phyloP scores from a whole-genome alignment of 2,797 vertebrate species.

The Cephalopachus bancanus region DNA sequence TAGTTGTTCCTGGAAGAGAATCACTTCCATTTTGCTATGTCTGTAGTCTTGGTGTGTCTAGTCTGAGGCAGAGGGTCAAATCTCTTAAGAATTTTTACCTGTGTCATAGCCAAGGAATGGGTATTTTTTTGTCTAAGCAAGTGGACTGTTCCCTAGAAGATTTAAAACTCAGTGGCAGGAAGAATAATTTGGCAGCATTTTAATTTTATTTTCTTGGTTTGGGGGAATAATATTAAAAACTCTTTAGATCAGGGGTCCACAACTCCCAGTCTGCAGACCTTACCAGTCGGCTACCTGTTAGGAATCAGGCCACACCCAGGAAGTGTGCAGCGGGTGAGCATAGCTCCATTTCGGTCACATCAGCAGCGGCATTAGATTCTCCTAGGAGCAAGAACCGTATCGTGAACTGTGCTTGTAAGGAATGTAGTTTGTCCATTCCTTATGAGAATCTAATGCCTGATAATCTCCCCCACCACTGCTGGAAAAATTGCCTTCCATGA shows the following conservation, averaged over 20 bases:
- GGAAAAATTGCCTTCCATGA: too few species aligned
- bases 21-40: background rate
- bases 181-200: conserved; percentile 29
- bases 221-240: background rate
- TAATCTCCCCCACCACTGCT: too few species aligned
- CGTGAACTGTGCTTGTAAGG: too few species aligned
- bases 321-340: too few species aligned
- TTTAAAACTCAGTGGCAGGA: background rate
- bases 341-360: too few species aligned
- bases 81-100: conserved; percentile 44
- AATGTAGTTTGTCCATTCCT: too few species aligned
- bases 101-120: background rate
- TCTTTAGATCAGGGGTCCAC: background rate
- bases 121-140: conserved; percentile 11
- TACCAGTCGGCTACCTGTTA: too few species aligned
- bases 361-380: too few species aligned
- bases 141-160: background rate
- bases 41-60: background rate
- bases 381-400: too few species aligned
- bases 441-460: too few species aligned
- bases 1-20: conserved; percentile 30
- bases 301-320: too few species aligned
- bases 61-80: conserved; percentile 36
- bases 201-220: conserved; percentile 46
- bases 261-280: too few species aligned